A percentile compares a stretch with the other conserved stretches of the same genome.
phyloP scores from a whole-genome alignment of 2,888 invertebrate species.

The Apoda limacodes region DNA sequence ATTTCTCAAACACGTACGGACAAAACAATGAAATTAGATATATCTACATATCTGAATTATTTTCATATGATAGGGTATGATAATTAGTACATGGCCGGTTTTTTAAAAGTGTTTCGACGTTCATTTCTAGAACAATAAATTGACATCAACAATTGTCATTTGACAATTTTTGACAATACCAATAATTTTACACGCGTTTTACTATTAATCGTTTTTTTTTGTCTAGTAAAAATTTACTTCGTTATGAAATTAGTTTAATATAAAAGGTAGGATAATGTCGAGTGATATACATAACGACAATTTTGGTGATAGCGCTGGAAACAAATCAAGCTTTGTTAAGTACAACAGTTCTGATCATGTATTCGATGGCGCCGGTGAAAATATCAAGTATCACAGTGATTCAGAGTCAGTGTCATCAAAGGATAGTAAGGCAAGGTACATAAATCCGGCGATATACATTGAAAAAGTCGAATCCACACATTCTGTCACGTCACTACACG shows the following conservation, averaged over 20 bases:
- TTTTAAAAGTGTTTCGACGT: no score
- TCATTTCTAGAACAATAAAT: no score
- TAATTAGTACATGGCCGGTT: no score
- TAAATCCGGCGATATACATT: slow-evolving; percentile 72
- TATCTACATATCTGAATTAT: no score
- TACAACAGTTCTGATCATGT: slow-evolving; percentile 41
- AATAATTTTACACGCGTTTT: no score
- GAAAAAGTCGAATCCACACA: slow-evolving; percentile 57
- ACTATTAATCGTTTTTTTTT: slow-evolving; percentile 4
- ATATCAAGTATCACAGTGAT: slow-evolving; percentile 52
- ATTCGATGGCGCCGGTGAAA: slow-evolving; percentile 57
- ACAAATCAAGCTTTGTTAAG: slow-evolving; percentile 27
- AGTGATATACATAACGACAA: slow-evolving; percentile 42
- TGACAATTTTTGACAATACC: slow-evolving; percentile 2
- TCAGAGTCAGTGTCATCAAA: slow-evolving; percentile 48
- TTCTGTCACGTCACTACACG: slow-evolving; percentile 49
- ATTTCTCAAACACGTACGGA: no score
- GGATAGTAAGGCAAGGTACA: slow-evolving; percentile 61
- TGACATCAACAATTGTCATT: no score
- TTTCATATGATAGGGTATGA: no score
- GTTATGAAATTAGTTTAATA: slow-evolving; percentile 15
- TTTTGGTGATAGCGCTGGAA: slow-evolving; percentile 50
- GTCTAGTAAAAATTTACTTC: slow-evolving; percentile 5
- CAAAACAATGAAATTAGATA: no score
- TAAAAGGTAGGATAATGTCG: slow-evolving; percentile 29